Percentiles rank a stretch among this genome's conserved stretches.
phyloP scores from a whole-genome alignment of 23 tunicate genomes.

The Clavelina lepadiformis region DNA sequence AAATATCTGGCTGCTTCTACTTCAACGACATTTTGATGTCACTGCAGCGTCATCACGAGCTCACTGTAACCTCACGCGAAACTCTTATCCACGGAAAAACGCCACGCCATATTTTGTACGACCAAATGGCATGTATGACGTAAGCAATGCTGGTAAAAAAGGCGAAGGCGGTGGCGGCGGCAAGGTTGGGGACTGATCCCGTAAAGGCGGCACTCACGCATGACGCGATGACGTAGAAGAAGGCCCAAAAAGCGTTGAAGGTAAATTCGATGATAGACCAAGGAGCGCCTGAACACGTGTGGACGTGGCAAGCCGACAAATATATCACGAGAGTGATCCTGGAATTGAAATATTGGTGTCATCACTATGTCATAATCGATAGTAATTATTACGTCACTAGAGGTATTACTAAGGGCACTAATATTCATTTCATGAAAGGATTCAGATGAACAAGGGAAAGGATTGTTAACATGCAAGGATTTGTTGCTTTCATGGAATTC shows the following conservation, averaged over 20 bases:
- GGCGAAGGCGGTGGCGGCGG: constrained; percentile 50
- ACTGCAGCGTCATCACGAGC: too few relatives aligned
- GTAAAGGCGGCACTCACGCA: constrained; percentile 34
- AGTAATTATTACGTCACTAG: too few relatives aligned
- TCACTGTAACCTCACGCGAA: too few relatives aligned
- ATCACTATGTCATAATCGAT: too few relatives aligned
- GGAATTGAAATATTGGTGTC: constrained; percentile 30
- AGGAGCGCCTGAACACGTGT: constrained; percentile 48
- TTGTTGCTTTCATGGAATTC: too few relatives aligned
- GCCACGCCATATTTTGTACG: constrained; percentile 47
- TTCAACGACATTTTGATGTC: too few relatives aligned
- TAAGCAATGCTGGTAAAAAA: constrained; percentile 34
- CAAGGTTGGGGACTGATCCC: not conserved
- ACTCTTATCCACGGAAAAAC: constrained; percentile 17
- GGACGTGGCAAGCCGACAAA: constrained; percentile 38
- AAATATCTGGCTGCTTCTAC: too few relatives aligned
- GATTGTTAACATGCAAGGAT: too few relatives aligned
- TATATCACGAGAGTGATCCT: constrained; percentile 44
- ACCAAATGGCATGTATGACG: constrained; percentile 32
- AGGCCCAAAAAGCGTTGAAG: constrained; percentile 37
- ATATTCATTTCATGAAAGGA: too few relatives aligned
- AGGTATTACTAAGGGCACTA: too few relatives aligned
- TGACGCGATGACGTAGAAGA: constrained; percentile 65
- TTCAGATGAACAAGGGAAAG: too few relatives aligned
- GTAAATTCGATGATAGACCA: constrained; percentile 57